These are phyloP conservation scores for Papilio aristodemus DNA, from an alignment of 1,140 invertebrate species.

Conservation along the genomic window DNA sequence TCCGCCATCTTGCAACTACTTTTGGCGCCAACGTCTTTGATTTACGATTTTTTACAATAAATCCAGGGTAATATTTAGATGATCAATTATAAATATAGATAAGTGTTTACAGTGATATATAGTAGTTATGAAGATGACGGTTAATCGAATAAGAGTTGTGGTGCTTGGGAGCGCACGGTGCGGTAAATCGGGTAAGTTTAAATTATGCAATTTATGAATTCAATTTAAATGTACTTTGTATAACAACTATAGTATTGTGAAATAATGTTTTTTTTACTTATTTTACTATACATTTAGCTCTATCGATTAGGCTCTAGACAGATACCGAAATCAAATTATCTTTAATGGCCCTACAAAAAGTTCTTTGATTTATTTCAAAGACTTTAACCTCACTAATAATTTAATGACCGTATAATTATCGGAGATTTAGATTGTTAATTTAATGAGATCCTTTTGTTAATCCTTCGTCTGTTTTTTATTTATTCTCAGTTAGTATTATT, in stretches of 20 bases:
- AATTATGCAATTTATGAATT: slow-evolving; percentile 21
- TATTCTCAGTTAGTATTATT: not conserved
- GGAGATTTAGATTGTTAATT: slow-evolving; percentile 49
- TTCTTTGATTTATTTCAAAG: slow-evolving; percentile 57
- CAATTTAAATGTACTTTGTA: not conserved
- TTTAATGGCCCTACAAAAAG: slow-evolving; percentile 55
- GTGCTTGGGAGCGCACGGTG: slow-evolving; percentile 85
- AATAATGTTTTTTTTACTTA: not conserved
- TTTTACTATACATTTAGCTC: not conserved
- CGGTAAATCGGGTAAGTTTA: slow-evolving; percentile 83
- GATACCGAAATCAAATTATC: slow-evolving; percentile 63
- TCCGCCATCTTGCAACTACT: slow-evolving; percentile 62
- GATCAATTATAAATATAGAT: slow-evolving; percentile 47
- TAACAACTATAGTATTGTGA: not conserved
- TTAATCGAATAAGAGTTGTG: slow-evolving; percentile 86
- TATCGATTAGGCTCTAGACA: too few relatives aligned
- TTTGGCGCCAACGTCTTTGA: slow-evolving; percentile 53
- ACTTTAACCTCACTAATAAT: slow-evolving; percentile 48
- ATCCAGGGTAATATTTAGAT: slow-evolving; percentile 44
- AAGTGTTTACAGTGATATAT: slow-evolving; percentile 55
- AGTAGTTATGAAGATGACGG: slow-evolving; percentile 75
- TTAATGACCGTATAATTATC: slow-evolving; percentile 51
- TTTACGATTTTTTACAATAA: slow-evolving; percentile 39
- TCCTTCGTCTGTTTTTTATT: slow-evolving; percentile 4
- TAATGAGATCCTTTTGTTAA: slow-evolving; percentile 38